Evolutionary conservation across 2,888 invertebrate genomes (phyloP), one percentile per base, ranked within the genome.

Genomic region (Thera britannica): DNA sequence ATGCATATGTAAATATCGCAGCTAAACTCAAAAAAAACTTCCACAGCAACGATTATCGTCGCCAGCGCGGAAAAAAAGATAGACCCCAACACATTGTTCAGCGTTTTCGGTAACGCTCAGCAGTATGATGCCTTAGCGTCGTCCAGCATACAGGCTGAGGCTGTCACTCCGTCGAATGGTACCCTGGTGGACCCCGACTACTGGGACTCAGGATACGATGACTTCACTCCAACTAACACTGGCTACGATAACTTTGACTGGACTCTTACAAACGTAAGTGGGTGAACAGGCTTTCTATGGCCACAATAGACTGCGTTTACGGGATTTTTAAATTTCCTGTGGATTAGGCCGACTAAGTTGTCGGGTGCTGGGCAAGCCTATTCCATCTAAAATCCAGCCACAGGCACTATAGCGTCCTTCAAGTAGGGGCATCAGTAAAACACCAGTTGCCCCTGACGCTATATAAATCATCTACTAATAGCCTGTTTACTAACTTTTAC

Each of bases 181-280:
- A 85, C 85, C 0, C 72, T 84, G 0, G 78, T 84, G 0, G 83
- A 83, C 68, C 75, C 77, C 0, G 87, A 88, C 67, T 84, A 88
- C 67, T 84, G 83, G 81, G 88, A 90, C 2, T 69, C 71, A 1
- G 23, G 23, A 0, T 62, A 70, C 0, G 87, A 90, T 38, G 73
- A 78, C 3, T 90, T 83, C 68, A 79, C 75, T 6, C 86, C 86
- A 2, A 78, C 88, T 0, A 63, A 77, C 0, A 75, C 81, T 2
- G 89, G 92, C 65, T 93, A 95, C 72, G 96, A 96, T 75, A 88
- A 89, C 62, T 96, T 96, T 79, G 96, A 96, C 68, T 96, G 96
- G 96, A 93, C 93, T 60, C 81, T 96, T 35, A 92, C 96, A 23
- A 96, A 95, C 92, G 95, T 95, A 87, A 79, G 23, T 23, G 23